Evolutionary conservation across 2,888 invertebrate genomes (phyloP).

Genomic region (Noctua pronuba): DNA sequence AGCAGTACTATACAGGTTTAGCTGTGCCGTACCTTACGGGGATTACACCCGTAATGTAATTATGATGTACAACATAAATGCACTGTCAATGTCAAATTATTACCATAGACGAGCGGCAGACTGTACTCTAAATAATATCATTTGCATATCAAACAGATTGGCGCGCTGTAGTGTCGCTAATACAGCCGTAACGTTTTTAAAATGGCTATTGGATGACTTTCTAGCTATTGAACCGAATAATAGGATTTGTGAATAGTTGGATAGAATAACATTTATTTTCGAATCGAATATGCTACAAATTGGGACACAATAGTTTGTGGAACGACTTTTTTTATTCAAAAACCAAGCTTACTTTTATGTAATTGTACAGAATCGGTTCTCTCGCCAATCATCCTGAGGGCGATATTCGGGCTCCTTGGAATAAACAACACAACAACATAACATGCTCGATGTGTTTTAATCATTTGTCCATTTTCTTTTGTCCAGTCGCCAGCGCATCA

Average conservation of each 20-base stretch:
- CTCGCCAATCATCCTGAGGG: no score
- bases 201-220: slow-evolving; percentile 29
- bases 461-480: no score
- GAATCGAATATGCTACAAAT: slow-evolving; percentile 1
- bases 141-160: slow-evolving; percentile 51
- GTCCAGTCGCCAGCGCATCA: no score
- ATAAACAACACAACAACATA: no score
- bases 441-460: background rate
- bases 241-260: slow-evolving; percentile 34
- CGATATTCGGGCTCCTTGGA: no score
- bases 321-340: no score
- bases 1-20: background rate
- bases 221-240: slow-evolving; percentile 40
- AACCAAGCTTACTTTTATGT: background rate
- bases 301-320: background rate
- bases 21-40: no score
- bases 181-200: slow-evolving; percentile 41
- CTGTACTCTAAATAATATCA: slow-evolving; percentile 30
- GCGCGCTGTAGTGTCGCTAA: slow-evolving; percentile 31
- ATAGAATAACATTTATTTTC: slow-evolving; percentile 16
- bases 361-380: no score
- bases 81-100: background rate
- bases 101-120: background rate
- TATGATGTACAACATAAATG: background rate
- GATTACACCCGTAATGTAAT: background rate